Percentiles rank a stretch among this genome's conserved stretches.
These are phyloP conservation scores for Zaprionus capensis DNA, from an alignment of 1,140 invertebrate species.

Conservation along the genomic window DNA sequence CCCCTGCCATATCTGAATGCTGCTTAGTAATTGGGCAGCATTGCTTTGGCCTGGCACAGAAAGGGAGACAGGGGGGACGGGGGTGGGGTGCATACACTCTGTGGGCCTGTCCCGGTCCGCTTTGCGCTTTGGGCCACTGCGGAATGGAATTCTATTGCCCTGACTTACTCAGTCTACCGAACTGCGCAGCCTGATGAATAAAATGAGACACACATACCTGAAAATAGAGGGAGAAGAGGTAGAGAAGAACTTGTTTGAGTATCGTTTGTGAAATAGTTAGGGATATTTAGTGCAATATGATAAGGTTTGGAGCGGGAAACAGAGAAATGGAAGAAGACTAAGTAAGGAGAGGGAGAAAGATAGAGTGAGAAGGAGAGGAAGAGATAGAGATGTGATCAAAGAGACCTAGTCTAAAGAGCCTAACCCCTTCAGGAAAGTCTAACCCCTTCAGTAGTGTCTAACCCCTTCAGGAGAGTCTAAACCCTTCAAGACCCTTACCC, in stretches of 20 bases:
- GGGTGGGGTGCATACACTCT: background rate
- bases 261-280: background rate
- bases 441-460: too few species aligned
- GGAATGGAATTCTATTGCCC: conserved; percentile 1
- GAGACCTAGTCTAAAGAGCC: too few species aligned
- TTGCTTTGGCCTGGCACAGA: background rate
- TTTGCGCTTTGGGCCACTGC: background rate
- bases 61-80: background rate
- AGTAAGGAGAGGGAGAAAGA: too few species aligned
- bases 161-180: conserved; percentile 1
- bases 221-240: background rate
- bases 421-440: too few species aligned
- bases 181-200: background rate
- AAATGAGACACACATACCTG: conserved; percentile 1
- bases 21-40: conserved; percentile 45
- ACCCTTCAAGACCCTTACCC: too few species aligned
- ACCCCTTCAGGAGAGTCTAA: too few species aligned
- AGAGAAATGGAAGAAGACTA: background rate
- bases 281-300: background rate
- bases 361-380: too few species aligned
- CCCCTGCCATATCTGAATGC: background rate
- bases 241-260: background rate
- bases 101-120: background rate
- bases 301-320: background rate
- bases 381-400: too few species aligned